These are phyloP conservation scores for Plotosus lineatus DNA, from an alignment of 2,113 vertebrate genomes.

Conservation along the genomic window DNA sequence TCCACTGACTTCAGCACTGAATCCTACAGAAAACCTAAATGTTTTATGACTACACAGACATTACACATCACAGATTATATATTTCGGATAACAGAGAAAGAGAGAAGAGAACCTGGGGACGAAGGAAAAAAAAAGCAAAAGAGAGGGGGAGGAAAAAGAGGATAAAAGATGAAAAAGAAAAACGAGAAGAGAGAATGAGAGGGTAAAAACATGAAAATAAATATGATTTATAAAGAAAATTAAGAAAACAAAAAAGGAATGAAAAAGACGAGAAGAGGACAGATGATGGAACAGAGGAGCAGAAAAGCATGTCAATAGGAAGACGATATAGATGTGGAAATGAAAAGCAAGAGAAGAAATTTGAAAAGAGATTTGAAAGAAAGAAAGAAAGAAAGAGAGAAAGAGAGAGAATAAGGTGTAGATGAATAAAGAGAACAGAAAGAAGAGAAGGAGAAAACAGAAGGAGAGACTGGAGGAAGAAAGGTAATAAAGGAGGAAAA, in stretches of 20 bases:
- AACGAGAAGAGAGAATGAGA: neutral
- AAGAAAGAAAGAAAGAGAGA: constrained; percentile 3
- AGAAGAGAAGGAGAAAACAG: neutral
- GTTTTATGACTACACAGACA: neutral
- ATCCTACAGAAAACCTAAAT: neutral
- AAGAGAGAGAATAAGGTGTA: neutral
- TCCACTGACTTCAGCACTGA: constrained; percentile 7
- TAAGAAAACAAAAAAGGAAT: constrained; percentile 44
- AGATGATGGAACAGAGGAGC: neutral
- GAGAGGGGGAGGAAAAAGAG: neutral
- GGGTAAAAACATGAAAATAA: neutral
- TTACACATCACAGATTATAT: no score
- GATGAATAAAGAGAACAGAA: neutral
- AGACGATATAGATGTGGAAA: neutral
- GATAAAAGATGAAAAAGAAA: neutral
- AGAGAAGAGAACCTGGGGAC: no score
- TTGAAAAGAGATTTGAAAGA: neutral
- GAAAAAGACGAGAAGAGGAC: neutral
- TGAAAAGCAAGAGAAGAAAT: neutral
- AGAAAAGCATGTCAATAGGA: constrained; percentile 65
- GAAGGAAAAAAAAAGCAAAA: neutral
- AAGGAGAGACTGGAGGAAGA: neutral
- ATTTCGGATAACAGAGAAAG: neutral
- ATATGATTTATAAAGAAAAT: neutral
- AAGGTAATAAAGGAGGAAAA: neutral